Conservation (phyloP, 2,797 vertebrate species). For the Perodicticus potto region DNA sequence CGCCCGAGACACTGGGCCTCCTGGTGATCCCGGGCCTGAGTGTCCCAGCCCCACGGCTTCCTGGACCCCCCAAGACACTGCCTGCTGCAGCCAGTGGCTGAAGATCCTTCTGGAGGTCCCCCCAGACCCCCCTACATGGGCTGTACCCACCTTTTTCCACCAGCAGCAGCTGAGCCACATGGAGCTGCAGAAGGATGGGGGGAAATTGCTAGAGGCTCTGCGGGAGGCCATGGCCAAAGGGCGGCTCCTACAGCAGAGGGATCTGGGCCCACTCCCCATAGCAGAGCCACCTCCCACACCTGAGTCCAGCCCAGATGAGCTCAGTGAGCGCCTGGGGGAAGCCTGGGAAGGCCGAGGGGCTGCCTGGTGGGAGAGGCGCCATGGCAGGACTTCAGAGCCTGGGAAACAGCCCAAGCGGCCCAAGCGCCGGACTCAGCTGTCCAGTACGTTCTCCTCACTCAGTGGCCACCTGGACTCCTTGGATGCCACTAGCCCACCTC, state of each 20-base stretch:
- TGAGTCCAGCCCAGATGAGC: slow-evolving; percentile 77
- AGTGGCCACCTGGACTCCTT: slow-evolving; percentile 84
- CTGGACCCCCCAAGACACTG: slow-evolving; percentile 55
- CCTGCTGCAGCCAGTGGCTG: slow-evolving; percentile 83
- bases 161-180: slow-evolving; percentile 67
- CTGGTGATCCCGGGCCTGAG: accelerated
- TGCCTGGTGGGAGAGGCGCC: slow-evolving; percentile 91
- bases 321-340: slow-evolving; percentile 89
- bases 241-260: slow-evolving; percentile 27
- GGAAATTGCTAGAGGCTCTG: background rate
- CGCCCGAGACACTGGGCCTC: accelerated
- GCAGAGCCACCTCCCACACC: slow-evolving; percentile 3
- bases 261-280: accelerated
- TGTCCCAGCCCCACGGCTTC: background rate
- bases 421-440: slow-evolving; percentile 86
- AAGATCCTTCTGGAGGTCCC: slow-evolving; percentile 47
- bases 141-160: slow-evolving; percentile 71
- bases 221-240: slow-evolving; percentile 78
- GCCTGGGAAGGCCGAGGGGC: slow-evolving; percentile 89
- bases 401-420: slow-evolving; percentile 84
- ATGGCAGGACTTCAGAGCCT: slow-evolving; percentile 74
- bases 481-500: slow-evolving; percentile 13
- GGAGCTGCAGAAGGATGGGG: background rate
- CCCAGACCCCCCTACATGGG: background rate
- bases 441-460: slow-evolving; percentile 91